These are phyloP conservation scores for Ectemnius lituratus DNA, from an alignment of 2,888 invertebrate genomes.

Conservation along the genomic window DNA sequence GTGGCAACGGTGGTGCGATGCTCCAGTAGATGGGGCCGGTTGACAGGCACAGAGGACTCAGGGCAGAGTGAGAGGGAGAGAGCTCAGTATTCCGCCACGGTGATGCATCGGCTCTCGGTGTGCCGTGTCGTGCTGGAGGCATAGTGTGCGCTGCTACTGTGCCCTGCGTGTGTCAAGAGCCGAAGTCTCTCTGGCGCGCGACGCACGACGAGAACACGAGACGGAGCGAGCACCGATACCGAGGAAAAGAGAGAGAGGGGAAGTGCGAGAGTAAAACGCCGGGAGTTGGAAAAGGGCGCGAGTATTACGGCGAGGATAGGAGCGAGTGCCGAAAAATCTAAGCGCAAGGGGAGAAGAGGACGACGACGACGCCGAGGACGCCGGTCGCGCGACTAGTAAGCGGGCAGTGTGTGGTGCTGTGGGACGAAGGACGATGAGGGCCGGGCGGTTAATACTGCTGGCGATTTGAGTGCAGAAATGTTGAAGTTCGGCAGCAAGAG, in stretches of 20 bases:
- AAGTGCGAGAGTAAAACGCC: neutral
- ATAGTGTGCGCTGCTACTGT: conserved; percentile 15
- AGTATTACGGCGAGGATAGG: too few species aligned
- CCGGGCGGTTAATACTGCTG: conserved; percentile 73
- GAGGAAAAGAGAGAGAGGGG: neutral
- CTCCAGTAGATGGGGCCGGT: conserved; percentile 53
- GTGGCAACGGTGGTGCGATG: conserved; percentile 53
- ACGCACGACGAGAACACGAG: too few species aligned
- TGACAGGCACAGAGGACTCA: conserved; percentile 38
- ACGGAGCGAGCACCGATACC: too few species aligned
- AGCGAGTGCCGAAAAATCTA: too few species aligned
- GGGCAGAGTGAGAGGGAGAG: conserved; percentile 6
- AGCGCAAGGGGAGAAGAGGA: conserved; percentile 13
- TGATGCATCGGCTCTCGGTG: conserved; percentile 57
- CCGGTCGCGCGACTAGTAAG: conserved; percentile 47
- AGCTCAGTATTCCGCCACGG: conserved; percentile 52
- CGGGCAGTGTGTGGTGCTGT: conserved; percentile 75
- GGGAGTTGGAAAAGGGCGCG: too few species aligned
- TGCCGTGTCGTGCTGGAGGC: conserved; percentile 37
- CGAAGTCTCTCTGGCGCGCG: neutral
- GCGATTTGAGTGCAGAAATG: conserved; percentile 77
- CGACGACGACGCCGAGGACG: conserved; percentile 29
- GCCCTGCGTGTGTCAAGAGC: conserved; percentile 33
- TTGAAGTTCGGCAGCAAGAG: conserved; percentile 79
- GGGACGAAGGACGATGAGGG: conserved; percentile 73